Base-by-base conservation (phyloP, 2,888 invertebrate genomes). In the Tuta absoluta region DNA sequence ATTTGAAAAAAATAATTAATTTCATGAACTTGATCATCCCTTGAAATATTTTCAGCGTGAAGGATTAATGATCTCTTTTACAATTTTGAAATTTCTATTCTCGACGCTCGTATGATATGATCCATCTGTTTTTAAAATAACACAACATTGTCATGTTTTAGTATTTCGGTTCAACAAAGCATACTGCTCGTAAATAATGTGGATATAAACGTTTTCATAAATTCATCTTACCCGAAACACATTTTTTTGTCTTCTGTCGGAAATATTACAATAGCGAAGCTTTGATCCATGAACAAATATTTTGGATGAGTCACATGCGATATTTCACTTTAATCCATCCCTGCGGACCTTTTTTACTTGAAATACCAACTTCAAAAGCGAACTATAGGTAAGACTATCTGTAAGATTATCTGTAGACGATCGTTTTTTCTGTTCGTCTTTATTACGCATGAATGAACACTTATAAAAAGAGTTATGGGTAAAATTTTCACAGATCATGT, bases 181-280 rank as follows among this genome's bases (percentile, higher is more conserved):
- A 41, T 49, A 17, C 5, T 41, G 5, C 14, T 21, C n/a, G 28
- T 65, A 65, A 65, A 65, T 65, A 62, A 62, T 11, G n/a, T 21
- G 23, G 48, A 62, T 61, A 64, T 56, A 65, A 28, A 57, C 64
- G 37, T 49, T 57, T 62, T 48, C 65, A 65, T 62, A 65, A 65
- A 65, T 65, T 65, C 41, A 62, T 65, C 65, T 17, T 62, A 17
- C 58, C 57, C 14, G 14, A 14, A 19, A 53, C 62, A 65, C 65
- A 17, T 62, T 33, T 65, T 65, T 62, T 65, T 49, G 65, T 62
- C 48, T 45, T 45, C 21, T 45, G 59, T 19, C 51, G 21, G 51
- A n/a, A 60, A 24, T 64, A 37, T 63, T 59, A 59, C 59, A 58
- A 37, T 17, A 38, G 24, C 38, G 12, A n/a, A 37, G 37, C 60